These are phyloP conservation scores for Drosophila suboccidentalis DNA, from an alignment of 2,888 invertebrate species.

Conservation along the genomic window DNA sequence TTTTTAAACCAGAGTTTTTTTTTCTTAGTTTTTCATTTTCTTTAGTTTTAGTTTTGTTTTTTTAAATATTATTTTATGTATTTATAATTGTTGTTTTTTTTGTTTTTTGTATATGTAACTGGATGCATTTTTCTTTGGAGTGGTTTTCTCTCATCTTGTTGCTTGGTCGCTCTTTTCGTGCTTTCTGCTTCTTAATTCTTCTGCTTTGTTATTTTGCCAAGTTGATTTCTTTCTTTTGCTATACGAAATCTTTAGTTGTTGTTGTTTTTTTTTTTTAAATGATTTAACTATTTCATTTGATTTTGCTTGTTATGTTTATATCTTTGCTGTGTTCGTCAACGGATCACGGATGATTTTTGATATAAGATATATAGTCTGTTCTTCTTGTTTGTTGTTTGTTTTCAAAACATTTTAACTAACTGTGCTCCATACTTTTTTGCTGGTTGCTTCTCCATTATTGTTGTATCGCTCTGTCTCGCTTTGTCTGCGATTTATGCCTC, in stretches of 20 bases:
- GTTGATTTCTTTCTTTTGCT: not conserved
- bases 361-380: conserved; percentile 13
- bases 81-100: conserved; percentile 28
- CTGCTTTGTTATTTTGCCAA: conserved; percentile 1
- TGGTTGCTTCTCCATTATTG: conserved; percentile 18
- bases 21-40: conserved; percentile 1
- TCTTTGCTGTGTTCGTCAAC: conserved; percentile 9
- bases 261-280: not conserved
- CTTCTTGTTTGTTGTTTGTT: conserved; percentile 15
- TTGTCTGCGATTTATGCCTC: conserved; percentile 60
- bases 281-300: conserved; percentile 7
- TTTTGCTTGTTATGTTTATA: not conserved
- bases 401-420: conserved; percentile 3
- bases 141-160: conserved; percentile 43
- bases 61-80: conserved; percentile 23
- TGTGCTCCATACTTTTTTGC: conserved; percentile 16
- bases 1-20: conserved; percentile 17
- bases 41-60: not conserved
- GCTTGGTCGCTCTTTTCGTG: conserved; percentile 20
- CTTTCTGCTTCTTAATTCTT: not conserved
- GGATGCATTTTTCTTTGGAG: conserved; percentile 78
- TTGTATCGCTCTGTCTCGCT: conserved; percentile 1
- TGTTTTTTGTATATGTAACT: conserved; percentile 61
- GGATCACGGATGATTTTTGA: conserved; percentile 62
- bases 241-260: not conserved